phyloP scores from a whole-genome alignment of 2,888 invertebrate genomes.

The Pandemis cinnamomeana region DNA sequence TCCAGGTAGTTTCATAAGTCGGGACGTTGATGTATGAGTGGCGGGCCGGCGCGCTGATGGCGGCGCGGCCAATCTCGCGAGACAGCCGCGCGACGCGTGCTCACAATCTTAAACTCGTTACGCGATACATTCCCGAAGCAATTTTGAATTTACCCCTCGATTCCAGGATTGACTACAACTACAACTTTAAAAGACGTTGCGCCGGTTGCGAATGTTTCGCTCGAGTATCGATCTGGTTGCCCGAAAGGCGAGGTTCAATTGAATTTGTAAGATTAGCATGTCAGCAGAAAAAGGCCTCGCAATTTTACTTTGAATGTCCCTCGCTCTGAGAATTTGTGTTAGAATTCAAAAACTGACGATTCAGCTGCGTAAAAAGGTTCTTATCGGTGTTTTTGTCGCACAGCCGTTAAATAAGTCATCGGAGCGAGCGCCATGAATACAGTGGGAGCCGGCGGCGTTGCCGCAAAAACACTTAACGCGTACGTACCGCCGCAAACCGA shows the following conservation, averaged over 20 bases:
- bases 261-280: conserved; percentile 37
- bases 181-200: conserved; percentile 59
- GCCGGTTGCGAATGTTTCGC: conserved; percentile 38
- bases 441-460: conserved; percentile 12
- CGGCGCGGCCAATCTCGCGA: conserved; percentile 64
- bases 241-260: conserved; percentile 33
- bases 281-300: conserved; percentile 37
- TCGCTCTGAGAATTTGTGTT: conserved; percentile 30
- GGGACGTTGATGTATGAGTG: conserved; percentile 74
- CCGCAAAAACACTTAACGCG: conserved; percentile 47
- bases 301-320: conserved; percentile 35
- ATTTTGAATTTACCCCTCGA: conserved; percentile 74
- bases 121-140: conserved; percentile 65
- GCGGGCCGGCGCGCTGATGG: conserved; percentile 49
- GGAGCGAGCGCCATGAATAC: conserved; percentile 26
- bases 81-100: conserved; percentile 68
- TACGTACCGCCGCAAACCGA: conserved; percentile 54
- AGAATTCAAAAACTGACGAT: conserved; percentile 21
- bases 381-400: conserved; percentile 13
- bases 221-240: conserved; percentile 25
- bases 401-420: conserved; percentile 12
- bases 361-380: conserved; percentile 7
- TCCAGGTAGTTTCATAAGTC: conserved; percentile 72
- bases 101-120: conserved; percentile 79
- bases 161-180: conserved; percentile 59